Conservation (phyloP, 2,113 vertebrate genomes). For the Drymodes brunneopygia region DNA sequence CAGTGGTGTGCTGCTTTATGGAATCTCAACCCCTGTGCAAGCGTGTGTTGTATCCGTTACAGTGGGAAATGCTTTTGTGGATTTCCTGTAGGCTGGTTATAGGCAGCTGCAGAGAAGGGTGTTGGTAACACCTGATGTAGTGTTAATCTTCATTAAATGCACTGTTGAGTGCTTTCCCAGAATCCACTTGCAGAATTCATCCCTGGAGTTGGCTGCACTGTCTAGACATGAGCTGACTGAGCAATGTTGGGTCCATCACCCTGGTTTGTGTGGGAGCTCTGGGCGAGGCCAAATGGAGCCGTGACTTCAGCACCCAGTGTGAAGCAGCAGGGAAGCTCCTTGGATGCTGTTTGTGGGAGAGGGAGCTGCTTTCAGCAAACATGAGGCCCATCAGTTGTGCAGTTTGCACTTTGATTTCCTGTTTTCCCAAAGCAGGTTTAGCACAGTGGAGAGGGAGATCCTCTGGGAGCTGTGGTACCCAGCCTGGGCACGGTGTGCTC, state of each 20-base stretch:
- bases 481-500: neutral
- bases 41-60: fast-evolving
- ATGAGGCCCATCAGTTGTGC: neutral
- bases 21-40: neutral
- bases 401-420: neutral
- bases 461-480: neutral
- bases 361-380: neutral
- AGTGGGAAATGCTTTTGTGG: neutral
- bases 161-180: no score
- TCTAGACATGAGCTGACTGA: fast-evolving
- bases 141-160: neutral
- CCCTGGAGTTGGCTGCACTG: neutral
- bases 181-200: neutral
- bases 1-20: neutral
- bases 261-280: neutral
- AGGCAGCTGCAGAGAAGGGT: neutral
- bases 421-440: neutral
- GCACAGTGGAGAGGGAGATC: neutral
- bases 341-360: neutral
- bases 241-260: fast-evolving
- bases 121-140: neutral
- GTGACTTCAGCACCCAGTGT: fast-evolving
- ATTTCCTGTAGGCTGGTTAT: neutral
- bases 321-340: neutral
- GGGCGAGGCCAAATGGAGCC: fast-evolving